Conservation (phyloP, 2,888 invertebrate genomes). For the Tenthredo notha region DNA sequence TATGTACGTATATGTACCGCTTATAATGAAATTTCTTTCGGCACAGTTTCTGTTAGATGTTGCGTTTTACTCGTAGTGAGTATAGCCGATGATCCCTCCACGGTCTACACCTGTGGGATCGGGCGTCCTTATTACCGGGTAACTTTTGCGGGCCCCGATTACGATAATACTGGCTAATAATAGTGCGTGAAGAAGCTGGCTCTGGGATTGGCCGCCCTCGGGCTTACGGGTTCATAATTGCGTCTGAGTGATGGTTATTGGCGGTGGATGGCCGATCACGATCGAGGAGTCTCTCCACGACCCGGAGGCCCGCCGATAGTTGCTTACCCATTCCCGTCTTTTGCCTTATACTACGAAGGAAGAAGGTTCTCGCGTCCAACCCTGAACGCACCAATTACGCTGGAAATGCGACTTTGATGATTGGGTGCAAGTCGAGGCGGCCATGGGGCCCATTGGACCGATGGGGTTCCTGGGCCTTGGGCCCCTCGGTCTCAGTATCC, state of each 20-base stretch:
- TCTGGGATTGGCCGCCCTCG: constrained; percentile 71
- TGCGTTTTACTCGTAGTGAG: not conserved
- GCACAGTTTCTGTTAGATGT: not conserved
- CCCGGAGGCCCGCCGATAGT: constrained; percentile 66
- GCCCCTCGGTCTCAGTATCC: constrained; percentile 13
- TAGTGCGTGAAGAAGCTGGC: constrained; percentile 63
- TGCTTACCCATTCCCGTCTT: constrained; percentile 48
- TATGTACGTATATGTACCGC: not conserved
- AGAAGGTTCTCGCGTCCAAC: constrained; percentile 31
- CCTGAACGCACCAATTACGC: constrained; percentile 75
- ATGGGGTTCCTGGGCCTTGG: constrained; percentile 33
- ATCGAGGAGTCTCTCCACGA: constrained; percentile 69
- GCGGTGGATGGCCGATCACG: constrained; percentile 65
- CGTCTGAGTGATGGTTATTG: constrained; percentile 75
- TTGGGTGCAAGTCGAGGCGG: constrained; percentile 66
- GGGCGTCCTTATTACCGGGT: constrained; percentile 59
- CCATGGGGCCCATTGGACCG: constrained; percentile 51
- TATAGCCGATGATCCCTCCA: not conserved
- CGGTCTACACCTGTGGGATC: constrained; percentile 20
- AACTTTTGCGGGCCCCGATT: constrained; percentile 62
- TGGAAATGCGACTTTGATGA: constrained; percentile 78
- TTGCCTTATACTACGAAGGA: constrained; percentile 16
- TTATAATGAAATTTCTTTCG: not conserved
- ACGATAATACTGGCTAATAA: constrained; percentile 77
- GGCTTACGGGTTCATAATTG: constrained; percentile 71